Base-by-base conservation (phyloP, 2,888 invertebrate genomes). In the Matsumyia berberina region DNA sequence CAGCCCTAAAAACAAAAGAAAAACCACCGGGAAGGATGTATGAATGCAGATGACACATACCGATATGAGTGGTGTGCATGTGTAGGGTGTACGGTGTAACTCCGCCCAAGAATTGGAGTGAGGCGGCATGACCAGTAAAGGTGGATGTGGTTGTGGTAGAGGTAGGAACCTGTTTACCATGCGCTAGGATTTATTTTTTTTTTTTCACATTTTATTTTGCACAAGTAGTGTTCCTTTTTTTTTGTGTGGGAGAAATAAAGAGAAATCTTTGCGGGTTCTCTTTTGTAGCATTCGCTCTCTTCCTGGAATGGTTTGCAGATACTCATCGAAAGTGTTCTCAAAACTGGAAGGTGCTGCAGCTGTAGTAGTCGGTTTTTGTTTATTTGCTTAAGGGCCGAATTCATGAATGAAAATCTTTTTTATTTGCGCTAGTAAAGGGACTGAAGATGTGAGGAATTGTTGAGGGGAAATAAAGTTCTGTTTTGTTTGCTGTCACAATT, bases 1-100 rank as follows among this genome's bases (percentile, higher is more conserved):
- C 85, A 70, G 70, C 85, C 85, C 85, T 85, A 76, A 85, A 79
- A 85, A 85, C 74, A 80, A 85, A 79, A 57, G 64, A 55, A 70
- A 76, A 74, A 62, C n/a, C n/a, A n/a, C n/a, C n/a, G n/a, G n/a
- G n/a, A n/a, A 74, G 83, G 79, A 79, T 79, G 42, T 62, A 49
- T 33, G 58, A 19, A 49, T 76, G 37, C 37, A 42, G 24, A 57
- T 60, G 49, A 49, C 17, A 12, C 19, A 12, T 12, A 17, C 8
- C 12, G 15, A 15, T 17, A 42, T 69, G 69, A 12, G 29, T 49
- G 37, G 15, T 35, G 19, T 55, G 64, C 15, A 51, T 55, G 49
- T 66, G 58, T 64, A 33, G 29, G 53, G 35, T 49, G 15, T 39
- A 62, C 31, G 31, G 66, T 64, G 76, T 80, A 85, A 80, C 85